A percentile compares a stretch with the other conserved stretches of the same genome.
These are phyloP conservation scores for Cavia aperea DNA, from an alignment of 2,113 vertebrate genomes.

Conservation along the genomic window DNA sequence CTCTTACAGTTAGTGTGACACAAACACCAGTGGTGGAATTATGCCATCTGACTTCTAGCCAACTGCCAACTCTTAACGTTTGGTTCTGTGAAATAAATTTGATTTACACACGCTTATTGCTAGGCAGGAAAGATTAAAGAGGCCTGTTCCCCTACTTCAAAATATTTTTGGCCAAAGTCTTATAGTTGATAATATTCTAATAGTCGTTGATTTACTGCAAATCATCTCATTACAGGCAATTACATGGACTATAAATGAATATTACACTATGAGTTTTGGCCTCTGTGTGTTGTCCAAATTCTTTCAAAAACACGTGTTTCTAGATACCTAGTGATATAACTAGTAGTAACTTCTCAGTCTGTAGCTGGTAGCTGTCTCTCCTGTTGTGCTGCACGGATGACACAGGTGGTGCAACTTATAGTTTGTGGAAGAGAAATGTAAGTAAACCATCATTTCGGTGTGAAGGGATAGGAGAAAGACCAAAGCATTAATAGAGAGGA, in stretches of 20 bases:
- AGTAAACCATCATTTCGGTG: neutral
- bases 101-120: neutral
- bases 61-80: neutral
- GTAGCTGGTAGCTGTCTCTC: neutral
- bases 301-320: neutral
- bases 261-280: neutral
- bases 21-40: neutral
- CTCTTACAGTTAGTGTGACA: neutral
- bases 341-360: neutral
- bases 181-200: neutral
- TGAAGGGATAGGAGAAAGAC: neutral
- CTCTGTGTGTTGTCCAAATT: neutral
- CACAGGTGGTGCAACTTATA: neutral
- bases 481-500: neutral
- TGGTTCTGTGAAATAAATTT: constrained; percentile 9
- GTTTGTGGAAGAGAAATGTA: neutral
- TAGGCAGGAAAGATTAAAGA: neutral
- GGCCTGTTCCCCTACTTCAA: neutral
- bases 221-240: neutral
- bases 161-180: neutral
- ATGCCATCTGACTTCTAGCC: neutral
- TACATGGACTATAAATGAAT: neutral
- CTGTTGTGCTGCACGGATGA: neutral
- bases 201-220: neutral
- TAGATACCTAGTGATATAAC: neutral